Conservation (phyloP, 2,888 invertebrate genomes). For the Nomada fabriciana region DNA sequence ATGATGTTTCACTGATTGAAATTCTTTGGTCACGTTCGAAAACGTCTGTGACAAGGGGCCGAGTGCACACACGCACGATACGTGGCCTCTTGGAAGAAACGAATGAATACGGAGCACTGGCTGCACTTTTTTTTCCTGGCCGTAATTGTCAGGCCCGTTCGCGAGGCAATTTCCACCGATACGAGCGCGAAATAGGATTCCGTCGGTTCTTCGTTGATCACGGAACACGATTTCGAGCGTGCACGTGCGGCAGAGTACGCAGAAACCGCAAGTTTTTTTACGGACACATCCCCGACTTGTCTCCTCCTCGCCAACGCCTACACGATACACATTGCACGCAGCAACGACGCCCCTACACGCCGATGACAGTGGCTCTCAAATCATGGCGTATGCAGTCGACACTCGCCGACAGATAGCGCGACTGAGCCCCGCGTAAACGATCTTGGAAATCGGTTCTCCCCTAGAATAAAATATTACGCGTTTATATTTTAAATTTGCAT, state of each 20-base stretch:
- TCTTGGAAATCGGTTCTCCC: slow-evolving; percentile 16
- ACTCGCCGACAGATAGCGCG: slow-evolving; percentile 33
- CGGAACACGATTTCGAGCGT: slow-evolving; percentile 56
- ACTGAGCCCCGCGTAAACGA: not conserved
- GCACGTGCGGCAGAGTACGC: slow-evolving; percentile 69
- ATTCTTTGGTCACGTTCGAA: not conserved
- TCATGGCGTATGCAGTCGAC: not conserved
- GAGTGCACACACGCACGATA: slow-evolving; percentile 44
- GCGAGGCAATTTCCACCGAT: slow-evolving; percentile 4
- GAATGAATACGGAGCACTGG: slow-evolving; percentile 60
- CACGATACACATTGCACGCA: slow-evolving; percentile 83
- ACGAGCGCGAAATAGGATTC: not conserved
- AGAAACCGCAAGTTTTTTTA: slow-evolving; percentile 68
- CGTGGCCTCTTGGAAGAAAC: slow-evolving; percentile 53
- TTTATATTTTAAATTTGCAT: not conserved
- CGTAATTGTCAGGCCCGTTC: slow-evolving; percentile 51
- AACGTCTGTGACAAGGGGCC: slow-evolving; percentile 27
- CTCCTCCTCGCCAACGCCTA: slow-evolving; percentile 82
- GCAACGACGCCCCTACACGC: slow-evolving; percentile 79
- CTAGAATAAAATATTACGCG: not conserved
- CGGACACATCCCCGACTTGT: slow-evolving; percentile 74
- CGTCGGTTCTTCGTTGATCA: not conserved
- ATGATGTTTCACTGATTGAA: not conserved
- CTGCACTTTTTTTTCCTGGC: slow-evolving; percentile 57
- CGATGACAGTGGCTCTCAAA: slow-evolving; percentile 74